A percentile compares a stretch with the other conserved stretches of the same genome.
These are phyloP conservation scores for Spilosoma lubricipeda DNA, from an alignment of 2,888 invertebrate genomes.

Conservation along the genomic window DNA sequence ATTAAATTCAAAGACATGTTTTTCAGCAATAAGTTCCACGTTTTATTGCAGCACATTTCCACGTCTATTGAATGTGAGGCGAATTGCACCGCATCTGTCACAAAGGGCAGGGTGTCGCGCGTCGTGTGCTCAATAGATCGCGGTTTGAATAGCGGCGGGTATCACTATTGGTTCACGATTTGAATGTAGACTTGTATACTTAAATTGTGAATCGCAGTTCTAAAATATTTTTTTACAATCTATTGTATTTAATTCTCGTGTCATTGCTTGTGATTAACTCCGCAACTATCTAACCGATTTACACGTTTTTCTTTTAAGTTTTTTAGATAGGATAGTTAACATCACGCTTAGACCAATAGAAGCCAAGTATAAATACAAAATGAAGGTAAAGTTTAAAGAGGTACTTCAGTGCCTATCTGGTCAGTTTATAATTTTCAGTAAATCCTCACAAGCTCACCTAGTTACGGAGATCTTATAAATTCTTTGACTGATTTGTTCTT, in stretches of 20 bases:
- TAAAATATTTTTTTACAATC: background rate
- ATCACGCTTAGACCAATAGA: too few relatives aligned
- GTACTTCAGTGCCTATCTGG: too few relatives aligned
- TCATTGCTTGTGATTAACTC: too few relatives aligned
- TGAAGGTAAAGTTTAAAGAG: background rate
- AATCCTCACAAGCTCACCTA: background rate
- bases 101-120: constrained; percentile 52
- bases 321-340: too few relatives aligned
- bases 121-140: constrained; percentile 34
- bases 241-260: too few relatives aligned
- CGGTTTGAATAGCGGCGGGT: constrained; percentile 24
- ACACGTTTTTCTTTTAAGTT: too few relatives aligned
- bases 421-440: background rate
- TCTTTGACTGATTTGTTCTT: too few relatives aligned
- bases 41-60: constrained; percentile 54
- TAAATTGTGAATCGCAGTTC: background rate
- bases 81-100: constrained; percentile 62
- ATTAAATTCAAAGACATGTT: background rate
- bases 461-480: background rate
- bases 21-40: constrained; percentile 20
- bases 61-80: constrained; percentile 50
- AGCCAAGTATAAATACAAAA: too few relatives aligned
- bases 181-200: background rate
- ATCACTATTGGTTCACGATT: constrained; percentile 32
- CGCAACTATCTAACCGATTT: too few relatives aligned